Base-by-base conservation (phyloP, 2,797 vertebrate species). In the Hafferia zeledoni region DNA sequence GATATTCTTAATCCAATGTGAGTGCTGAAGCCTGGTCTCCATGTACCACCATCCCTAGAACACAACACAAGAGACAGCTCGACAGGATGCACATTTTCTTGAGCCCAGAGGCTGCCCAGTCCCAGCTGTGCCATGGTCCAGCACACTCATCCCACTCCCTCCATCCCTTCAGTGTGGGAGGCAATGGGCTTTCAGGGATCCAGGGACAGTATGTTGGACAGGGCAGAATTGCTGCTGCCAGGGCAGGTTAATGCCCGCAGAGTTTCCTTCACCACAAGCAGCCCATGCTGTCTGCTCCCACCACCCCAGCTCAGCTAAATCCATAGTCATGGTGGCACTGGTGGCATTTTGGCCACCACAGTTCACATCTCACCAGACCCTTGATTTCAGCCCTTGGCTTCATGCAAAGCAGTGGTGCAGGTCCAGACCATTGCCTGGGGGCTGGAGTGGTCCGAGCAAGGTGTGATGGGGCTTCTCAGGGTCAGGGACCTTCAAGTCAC, bases 351-450 rank as follows among this genome's bases (percentile, higher is more conserved):
- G 55, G 25, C 31, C 24, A 17, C 16, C 33, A 11, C 23, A 7
- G 35, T 30, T 39, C 59, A 67, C 24, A 4, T 59, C 44, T 49
- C 46, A 67, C 13, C 43, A 50, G 23, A n/a, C 49, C 27, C 23
- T 61, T 16, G 31, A 56, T 44, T 33, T n/a, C 43, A 33, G n/a
- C 35, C 31, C 11, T 30, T 18, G 28, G 86, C 33, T 60, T 50
- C 57, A 6, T 0, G 3, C 5, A 31, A 47, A 46, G 47, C 10
- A 37, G 53, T 1, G 5, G 31, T 17, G 23, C 31, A 30, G 52
- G 25, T 41, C 63, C 37, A 33, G 53, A 33, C n/a, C n/a, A 56
- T 13, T 33, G n/a, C 53, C 31, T 56, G 53, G 9, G 31, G 53
- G 53, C 30, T 55, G 53, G 20, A 55, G 30, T 53, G 18, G 52